phyloP scores from a whole-genome alignment of 2,888 invertebrate genomes.

The Eupithecia vulgata region DNA sequence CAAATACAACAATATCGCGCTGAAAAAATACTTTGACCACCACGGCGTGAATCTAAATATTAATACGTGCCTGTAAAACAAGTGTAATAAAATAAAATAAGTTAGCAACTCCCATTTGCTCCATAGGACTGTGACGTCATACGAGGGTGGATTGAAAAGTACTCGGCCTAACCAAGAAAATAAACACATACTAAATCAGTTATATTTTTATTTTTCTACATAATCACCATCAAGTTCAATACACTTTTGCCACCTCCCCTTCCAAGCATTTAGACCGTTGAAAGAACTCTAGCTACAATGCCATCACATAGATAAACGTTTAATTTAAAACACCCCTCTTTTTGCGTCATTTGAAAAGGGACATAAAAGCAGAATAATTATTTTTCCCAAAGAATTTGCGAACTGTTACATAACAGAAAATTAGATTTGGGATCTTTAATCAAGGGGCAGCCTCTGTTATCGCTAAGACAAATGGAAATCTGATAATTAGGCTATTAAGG shows the following conservation, averaged over 20 bases:
- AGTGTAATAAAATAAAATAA: no score
- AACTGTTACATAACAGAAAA: slow-evolving; percentile 23
- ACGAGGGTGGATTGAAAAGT: no score
- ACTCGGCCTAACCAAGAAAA: no score
- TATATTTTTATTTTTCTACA: no score
- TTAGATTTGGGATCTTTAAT: slow-evolving; percentile 29
- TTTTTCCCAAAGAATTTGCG: background rate
- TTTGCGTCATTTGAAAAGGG: background rate
- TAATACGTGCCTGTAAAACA: no score
- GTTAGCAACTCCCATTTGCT: no score
- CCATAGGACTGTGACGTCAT: background rate
- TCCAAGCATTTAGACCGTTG: no score
- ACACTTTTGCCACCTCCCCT: no score
- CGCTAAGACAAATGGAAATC: slow-evolving; percentile 41
- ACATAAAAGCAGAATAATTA: background rate
- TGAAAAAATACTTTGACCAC: background rate
- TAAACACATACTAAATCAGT: no score
- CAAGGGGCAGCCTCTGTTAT: slow-evolving; percentile 24
- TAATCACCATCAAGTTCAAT: no score
- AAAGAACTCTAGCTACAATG: background rate
- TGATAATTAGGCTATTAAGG: slow-evolving; percentile 41
- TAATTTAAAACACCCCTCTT: background rate
- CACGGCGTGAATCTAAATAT: background rate
- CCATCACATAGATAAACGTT: background rate
- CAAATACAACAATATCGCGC: background rate